Percentiles rank a stretch among this genome's conserved stretches.
These are phyloP conservation scores for Danaus melanippus DNA, from an alignment of 1,140 invertebrate genomes.

Conservation along the genomic window DNA sequence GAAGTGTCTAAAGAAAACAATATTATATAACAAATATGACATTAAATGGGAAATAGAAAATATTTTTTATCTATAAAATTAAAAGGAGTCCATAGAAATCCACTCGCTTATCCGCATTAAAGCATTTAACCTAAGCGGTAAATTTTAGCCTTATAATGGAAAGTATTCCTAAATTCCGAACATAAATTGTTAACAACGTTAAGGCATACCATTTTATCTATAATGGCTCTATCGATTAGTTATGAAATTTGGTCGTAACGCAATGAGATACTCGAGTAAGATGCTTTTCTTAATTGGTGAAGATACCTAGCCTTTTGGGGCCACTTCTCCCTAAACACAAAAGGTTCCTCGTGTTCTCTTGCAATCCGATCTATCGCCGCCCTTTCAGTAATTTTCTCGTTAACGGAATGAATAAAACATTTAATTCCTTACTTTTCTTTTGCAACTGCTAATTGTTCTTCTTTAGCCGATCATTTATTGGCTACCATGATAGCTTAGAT, in stretches of 20 bases:
- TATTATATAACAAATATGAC: too few species aligned
- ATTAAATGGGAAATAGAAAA: too few species aligned
- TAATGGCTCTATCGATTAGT: conserved; percentile 11
- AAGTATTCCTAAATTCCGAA: conserved; percentile 1
- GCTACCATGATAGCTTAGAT: conserved; percentile 31
- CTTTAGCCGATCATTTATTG: conserved; percentile 39
- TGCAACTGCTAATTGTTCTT: conserved; percentile 66
- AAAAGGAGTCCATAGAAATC: too few species aligned
- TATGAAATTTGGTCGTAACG: conserved; percentile 27
- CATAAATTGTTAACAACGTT: conserved; percentile 9
- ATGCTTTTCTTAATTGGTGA: conserved; percentile 55
- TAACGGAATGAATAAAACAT: conserved; percentile 71
- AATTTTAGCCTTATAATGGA: conserved; percentile 1
- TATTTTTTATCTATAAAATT: too few species aligned
- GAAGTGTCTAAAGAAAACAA: too few species aligned
- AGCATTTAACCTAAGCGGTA: conserved; percentile 3
- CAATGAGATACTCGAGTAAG: conserved; percentile 29
- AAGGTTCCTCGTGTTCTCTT: conserved; percentile 54
- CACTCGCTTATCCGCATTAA: too few species aligned
- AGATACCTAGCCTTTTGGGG: conserved; percentile 55
- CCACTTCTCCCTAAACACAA: conserved; percentile 62
- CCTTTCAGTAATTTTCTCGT: conserved; percentile 70
- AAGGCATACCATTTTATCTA: conserved; percentile 5
- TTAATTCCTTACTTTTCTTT: conserved; percentile 69
- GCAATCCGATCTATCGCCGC: conserved; percentile 64